Percentiles rank a stretch among this genome's conserved stretches.
phyloP scores from a whole-genome alignment of 2,797 vertebrate species.

The Melanotaenia parkinsoni region DNA sequence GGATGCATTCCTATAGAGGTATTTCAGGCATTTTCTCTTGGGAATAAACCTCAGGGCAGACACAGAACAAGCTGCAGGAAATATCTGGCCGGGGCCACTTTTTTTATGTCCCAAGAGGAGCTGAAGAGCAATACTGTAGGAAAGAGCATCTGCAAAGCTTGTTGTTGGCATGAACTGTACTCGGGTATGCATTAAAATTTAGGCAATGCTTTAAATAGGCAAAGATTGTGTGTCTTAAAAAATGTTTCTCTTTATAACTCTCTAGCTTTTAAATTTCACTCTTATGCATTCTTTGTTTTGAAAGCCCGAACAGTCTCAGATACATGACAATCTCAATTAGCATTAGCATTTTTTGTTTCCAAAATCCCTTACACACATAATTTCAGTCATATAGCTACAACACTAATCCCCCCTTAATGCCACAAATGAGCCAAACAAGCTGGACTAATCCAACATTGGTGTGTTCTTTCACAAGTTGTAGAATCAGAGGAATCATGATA shows the following conservation, averaged over 20 bases:
- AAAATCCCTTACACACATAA: too few species aligned
- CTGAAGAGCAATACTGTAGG: slow-evolving; percentile 3
- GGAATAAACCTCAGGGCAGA: slow-evolving; percentile 42
- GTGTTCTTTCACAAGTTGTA: too few species aligned
- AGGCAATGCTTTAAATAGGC: neutral
- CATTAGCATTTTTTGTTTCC: too few species aligned
- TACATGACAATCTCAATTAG: too few species aligned
- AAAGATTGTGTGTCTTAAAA: neutral
- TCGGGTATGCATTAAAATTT: neutral
- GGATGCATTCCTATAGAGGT: slow-evolving; percentile 30
- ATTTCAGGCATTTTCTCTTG: slow-evolving; percentile 49
- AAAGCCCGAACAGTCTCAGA: too few species aligned
- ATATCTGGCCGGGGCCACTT: slow-evolving; percentile 22
- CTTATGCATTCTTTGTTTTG: too few species aligned
- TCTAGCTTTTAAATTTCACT: neutral
- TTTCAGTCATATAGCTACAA: too few species aligned
- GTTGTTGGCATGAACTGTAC: neutral
- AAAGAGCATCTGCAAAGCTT: slow-evolving; percentile 1
- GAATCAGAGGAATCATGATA: too few species aligned
- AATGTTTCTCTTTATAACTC: too few species aligned
- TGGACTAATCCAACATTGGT: too few species aligned
- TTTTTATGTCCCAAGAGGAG: slow-evolving; percentile 24
- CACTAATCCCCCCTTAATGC: too few species aligned
- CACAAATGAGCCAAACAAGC: too few species aligned
- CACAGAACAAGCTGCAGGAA: slow-evolving; percentile 32